A percentile compares a stretch with the other conserved stretches of the same genome.
These are phyloP conservation scores for Tenthredo livida DNA, from an alignment of 2,888 invertebrate species.

Conservation along the genomic window DNA sequence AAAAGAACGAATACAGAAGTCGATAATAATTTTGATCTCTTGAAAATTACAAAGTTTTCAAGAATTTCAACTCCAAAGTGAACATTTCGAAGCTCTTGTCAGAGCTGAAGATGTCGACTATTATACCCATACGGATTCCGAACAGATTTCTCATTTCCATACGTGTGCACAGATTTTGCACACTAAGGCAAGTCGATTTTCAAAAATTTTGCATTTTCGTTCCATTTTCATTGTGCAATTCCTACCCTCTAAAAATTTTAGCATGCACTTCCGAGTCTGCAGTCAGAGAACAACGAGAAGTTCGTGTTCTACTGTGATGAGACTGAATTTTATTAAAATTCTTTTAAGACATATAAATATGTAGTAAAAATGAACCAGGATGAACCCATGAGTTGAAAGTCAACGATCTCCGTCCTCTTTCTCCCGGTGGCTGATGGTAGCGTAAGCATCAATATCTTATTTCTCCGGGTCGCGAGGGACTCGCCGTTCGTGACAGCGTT, in stretches of 20 bases:
- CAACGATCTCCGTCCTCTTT: not conserved
- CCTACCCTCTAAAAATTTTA: not conserved
- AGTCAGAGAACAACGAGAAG: not conserved
- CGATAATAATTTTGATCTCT: too few relatives aligned
- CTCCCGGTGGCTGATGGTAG: not conserved
- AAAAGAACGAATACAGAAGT: too few relatives aligned
- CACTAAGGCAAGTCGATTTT: too few relatives aligned
- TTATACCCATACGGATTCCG: too few relatives aligned
- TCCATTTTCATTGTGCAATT: not conserved
- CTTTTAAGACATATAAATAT: not conserved
- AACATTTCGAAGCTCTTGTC: too few relatives aligned
- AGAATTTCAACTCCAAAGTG: too few relatives aligned
- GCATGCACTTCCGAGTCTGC: not conserved
- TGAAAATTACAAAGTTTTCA: too few relatives aligned
- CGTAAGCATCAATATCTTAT: conserved; percentile 46
- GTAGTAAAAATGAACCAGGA: not conserved
- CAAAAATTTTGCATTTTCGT: too few relatives aligned
- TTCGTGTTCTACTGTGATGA: not conserved
- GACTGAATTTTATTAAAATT: not conserved
- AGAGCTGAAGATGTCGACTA: too few relatives aligned
- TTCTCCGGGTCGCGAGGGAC: conserved; percentile 45
- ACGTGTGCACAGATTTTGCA: too few relatives aligned
- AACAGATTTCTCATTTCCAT: too few relatives aligned
- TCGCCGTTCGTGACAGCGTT: conserved; percentile 45
- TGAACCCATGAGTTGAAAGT: conserved; percentile 6